Evolutionary conservation across 2,888 invertebrate genomes (phyloP).

Genomic region (Sphaeridia pumilis): DNA sequence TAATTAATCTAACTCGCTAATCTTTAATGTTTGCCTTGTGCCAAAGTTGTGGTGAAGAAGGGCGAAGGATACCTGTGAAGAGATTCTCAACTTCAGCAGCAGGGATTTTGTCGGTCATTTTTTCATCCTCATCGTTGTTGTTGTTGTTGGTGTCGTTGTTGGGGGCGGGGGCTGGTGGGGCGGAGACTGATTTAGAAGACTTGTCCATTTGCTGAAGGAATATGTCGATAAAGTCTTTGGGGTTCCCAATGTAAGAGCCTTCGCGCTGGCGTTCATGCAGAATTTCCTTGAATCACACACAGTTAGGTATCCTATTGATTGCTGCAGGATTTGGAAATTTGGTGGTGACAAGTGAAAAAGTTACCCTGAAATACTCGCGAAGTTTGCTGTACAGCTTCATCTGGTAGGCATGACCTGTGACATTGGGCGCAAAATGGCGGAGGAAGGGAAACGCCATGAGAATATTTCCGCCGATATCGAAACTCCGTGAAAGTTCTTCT

Average conservation of each 20-base stretch:
- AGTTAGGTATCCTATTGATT: not conserved
- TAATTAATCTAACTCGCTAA: too few relatives aligned
- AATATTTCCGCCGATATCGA: slow-evolving; percentile 31
- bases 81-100: not conserved
- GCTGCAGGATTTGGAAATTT: slow-evolving; percentile 3
- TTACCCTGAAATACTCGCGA: slow-evolving; percentile 27
- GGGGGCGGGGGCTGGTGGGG: too few relatives aligned
- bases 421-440: slow-evolving; percentile 23
- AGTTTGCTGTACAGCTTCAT: slow-evolving; percentile 25
- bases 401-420: slow-evolving; percentile 30
- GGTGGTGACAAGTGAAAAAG: not conserved
- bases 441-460: slow-evolving; percentile 30
- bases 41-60: too few relatives aligned
- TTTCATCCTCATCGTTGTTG: slow-evolving; percentile 6
- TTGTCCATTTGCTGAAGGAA: slow-evolving; percentile 31
- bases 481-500: slow-evolving; percentile 24
- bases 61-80: slow-evolving; percentile 24
- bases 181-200: not conserved
- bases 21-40: too few relatives aligned
- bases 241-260: slow-evolving; percentile 18
- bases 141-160: slow-evolving; percentile 19
- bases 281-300: too few relatives aligned
- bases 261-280: slow-evolving; percentile 17
- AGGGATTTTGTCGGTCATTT: not conserved
- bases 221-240: slow-evolving; percentile 30